Conservation (phyloP, 1,140 invertebrate genomes). For the Prorops nasuta region DNA sequence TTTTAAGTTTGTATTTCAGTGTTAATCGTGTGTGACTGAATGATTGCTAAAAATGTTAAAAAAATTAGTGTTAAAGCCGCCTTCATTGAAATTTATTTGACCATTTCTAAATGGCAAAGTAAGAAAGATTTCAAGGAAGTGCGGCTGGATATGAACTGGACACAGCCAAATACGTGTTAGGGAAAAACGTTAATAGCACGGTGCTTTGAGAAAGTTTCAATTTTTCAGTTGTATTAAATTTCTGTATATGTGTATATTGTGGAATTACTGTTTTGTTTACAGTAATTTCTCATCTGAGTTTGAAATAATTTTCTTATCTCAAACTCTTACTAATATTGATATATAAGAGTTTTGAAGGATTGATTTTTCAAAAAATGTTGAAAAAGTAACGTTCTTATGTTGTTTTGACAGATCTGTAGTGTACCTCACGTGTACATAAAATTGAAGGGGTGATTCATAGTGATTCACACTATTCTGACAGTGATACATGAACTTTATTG, state of each 20-base stretch:
- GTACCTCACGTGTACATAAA: background rate
- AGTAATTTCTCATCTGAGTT: no score
- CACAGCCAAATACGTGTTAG: conserved; percentile 18
- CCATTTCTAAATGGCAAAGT: background rate
- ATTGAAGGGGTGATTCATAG: no score
- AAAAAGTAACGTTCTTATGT: no score
- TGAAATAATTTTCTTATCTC: no score
- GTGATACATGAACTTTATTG: conserved; percentile 20
- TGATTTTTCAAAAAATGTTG: no score
- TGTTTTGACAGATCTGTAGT: background rate
- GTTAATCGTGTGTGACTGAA: no score
- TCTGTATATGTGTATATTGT: background rate
- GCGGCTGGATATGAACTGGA: conserved; percentile 40
- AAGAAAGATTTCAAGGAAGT: conserved; percentile 29
- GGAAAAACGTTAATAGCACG: conserved; percentile 32
- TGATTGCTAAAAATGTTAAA: no score
- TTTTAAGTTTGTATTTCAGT: no score
- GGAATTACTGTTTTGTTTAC: background rate
- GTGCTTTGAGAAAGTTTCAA: conserved; percentile 18
- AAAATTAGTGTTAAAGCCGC: conserved; percentile 18
- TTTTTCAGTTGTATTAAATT: background rate
- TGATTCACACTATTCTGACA: conserved; percentile 10
- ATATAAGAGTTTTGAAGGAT: no score
- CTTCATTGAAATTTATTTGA: conserved; percentile 22
- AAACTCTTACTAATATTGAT: no score